Percentiles rank a stretch among this genome's conserved stretches.
These are phyloP conservation scores for Chelon auratus DNA, from an alignment of 2,797 vertebrate genomes.

Conservation along the genomic window DNA sequence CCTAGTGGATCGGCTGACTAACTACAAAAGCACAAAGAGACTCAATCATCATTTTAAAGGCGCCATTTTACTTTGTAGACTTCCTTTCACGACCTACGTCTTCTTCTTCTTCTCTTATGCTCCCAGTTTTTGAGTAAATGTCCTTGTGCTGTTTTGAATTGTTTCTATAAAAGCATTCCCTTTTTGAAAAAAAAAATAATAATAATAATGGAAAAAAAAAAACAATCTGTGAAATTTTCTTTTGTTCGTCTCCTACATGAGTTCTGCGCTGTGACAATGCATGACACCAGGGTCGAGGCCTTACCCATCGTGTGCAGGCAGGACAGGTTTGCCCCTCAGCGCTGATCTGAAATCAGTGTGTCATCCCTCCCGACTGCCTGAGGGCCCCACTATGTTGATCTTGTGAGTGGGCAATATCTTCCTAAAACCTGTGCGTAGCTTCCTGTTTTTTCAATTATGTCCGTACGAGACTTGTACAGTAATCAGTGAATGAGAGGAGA, in stretches of 20 bases:
- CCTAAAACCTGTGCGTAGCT: slow-evolving; percentile 59
- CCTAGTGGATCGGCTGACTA: slow-evolving; percentile 81
- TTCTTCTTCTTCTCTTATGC: slow-evolving; percentile 19
- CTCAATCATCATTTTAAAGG: slow-evolving; percentile 77
- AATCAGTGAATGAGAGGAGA: slow-evolving; percentile 69
- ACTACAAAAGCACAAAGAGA: slow-evolving; percentile 85
- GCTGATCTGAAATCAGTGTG: slow-evolving; percentile 64
- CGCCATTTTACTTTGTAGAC: slow-evolving; percentile 58
- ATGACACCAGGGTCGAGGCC: slow-evolving; percentile 85
- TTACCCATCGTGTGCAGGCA: slow-evolving; percentile 79
- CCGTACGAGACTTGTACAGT: slow-evolving; percentile 68
- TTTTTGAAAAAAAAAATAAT: slow-evolving; percentile 55
- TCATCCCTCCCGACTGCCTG: slow-evolving; percentile 41
- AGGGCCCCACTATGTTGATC: slow-evolving; percentile 40
- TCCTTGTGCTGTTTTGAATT: slow-evolving; percentile 72
- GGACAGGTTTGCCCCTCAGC: slow-evolving; percentile 52
- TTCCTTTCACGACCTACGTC: slow-evolving; percentile 45
- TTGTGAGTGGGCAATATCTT: slow-evolving; percentile 52
- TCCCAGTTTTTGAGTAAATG: slow-evolving; percentile 60
- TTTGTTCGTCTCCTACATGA: slow-evolving; percentile 64
- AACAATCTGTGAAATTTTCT: slow-evolving; percentile 40
- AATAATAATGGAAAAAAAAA: too few species aligned
- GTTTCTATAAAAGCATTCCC: slow-evolving; percentile 66
- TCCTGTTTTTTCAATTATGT: slow-evolving; percentile 67
- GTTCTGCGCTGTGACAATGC: slow-evolving; percentile 86